Conservation (phyloP, 2,888 invertebrate genomes). For the Cheilosia scutellata region DNA sequence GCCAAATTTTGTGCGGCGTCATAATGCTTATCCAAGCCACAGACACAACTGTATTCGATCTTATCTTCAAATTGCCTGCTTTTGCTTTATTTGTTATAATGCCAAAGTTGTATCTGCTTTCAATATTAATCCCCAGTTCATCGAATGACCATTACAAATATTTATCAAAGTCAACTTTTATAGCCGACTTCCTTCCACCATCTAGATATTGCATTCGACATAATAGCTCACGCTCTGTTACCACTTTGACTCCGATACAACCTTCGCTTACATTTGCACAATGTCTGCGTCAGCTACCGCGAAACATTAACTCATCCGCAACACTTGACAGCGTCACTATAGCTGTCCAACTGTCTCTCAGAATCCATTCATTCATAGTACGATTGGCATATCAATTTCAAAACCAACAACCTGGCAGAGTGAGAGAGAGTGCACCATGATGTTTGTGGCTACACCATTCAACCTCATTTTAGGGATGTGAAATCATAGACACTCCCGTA, state of each 20-base stretch:
- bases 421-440: conserved; percentile 21
- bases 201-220: too few species aligned
- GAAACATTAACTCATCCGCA: conserved; percentile 66
- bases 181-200: too few species aligned
- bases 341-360: conserved; percentile 69
- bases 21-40: too few species aligned
- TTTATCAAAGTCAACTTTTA: too few species aligned
- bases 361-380: conserved; percentile 59
- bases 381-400: conserved; percentile 51
- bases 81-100: too few species aligned
- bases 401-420: conserved; percentile 32
- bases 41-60: too few species aligned
- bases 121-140: too few species aligned
- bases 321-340: conserved; percentile 62
- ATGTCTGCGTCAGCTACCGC: conserved; percentile 45
- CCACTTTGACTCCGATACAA: background rate
- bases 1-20: too few species aligned
- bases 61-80: too few species aligned
- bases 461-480: conserved; percentile 70
- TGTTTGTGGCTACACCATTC: conserved; percentile 63
- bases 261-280: conserved; percentile 35
- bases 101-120: too few species aligned
- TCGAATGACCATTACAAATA: too few species aligned
- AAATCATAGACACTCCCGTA: conserved; percentile 52
- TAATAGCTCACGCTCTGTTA: too few species aligned